Evolutionary conservation across 2,113 vertebrate species (phyloP).

Genomic region (Bubo blakistoni): DNA sequence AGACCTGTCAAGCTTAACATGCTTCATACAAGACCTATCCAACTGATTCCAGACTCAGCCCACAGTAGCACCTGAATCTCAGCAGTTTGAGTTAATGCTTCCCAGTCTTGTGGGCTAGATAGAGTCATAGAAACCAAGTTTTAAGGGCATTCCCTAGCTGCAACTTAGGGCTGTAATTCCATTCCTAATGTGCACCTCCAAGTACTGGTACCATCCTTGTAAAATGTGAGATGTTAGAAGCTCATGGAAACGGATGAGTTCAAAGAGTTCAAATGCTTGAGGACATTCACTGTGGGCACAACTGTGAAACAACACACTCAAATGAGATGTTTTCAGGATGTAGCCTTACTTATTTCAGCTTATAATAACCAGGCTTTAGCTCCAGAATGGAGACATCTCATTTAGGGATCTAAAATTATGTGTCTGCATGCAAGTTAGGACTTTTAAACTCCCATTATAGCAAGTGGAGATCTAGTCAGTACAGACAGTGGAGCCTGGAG

Average conservation of each 20-base stretch:
- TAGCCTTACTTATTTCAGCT: conserved; percentile 12
- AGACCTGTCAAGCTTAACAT: background rate
- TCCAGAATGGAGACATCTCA: conserved; percentile 6
- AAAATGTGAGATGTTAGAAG: background rate
- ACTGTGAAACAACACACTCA: background rate
- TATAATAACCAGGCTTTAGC: background rate
- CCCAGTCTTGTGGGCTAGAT: background rate
- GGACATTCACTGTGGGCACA: background rate
- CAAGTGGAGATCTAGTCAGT: background rate
- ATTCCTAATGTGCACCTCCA: background rate
- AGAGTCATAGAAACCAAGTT: background rate
- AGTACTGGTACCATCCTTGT: background rate
- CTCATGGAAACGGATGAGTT: background rate
- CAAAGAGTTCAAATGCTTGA: background rate
- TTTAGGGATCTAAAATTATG: conserved; percentile 44
- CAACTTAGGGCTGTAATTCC: background rate
- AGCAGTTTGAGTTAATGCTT: background rate
- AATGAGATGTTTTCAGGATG: conserved; percentile 4
- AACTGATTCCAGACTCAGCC: background rate
- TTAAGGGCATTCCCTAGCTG: background rate
- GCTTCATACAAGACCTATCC: background rate
- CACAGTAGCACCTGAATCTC: background rate
- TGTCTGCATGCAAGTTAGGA: background rate
- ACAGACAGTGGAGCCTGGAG: conserved; percentile 8
- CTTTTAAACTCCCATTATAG: conserved; percentile 4